Evolutionary conservation across 2,113 vertebrate species (phyloP).

Genomic region (Aegithalos caudatus): DNA sequence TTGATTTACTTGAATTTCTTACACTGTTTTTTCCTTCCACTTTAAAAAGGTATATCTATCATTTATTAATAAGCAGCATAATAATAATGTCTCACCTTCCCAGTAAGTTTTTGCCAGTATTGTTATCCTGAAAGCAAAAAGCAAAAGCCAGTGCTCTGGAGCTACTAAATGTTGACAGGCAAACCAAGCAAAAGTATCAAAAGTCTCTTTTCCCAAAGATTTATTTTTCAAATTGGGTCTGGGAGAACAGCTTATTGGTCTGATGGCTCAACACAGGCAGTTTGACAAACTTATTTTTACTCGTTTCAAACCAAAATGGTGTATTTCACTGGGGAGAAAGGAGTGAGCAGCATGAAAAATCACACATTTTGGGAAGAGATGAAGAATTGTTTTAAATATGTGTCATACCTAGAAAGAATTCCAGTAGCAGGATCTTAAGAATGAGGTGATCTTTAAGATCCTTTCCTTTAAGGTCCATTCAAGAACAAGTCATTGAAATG

Average conservation of each 20-base stretch:
- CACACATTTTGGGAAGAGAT: neutral
- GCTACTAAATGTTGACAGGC: neutral
- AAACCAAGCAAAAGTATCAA: neutral
- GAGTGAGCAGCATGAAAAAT: neutral
- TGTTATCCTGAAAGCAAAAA: neutral
- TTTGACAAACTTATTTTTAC: neutral
- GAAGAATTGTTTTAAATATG: neutral
- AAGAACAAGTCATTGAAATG: neutral
- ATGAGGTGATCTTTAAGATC: neutral
- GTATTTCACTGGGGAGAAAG: rapidly evolving
- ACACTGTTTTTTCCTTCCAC: neutral
- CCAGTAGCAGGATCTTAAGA: neutral
- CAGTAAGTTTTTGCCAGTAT: neutral
- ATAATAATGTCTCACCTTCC: neutral
- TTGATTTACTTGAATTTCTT: neutral
- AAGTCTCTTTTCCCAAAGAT: neutral
- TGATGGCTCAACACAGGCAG: neutral
- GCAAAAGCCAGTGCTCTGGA: neutral
- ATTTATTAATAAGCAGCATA: neutral
- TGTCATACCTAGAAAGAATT: neutral
- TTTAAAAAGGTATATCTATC: neutral
- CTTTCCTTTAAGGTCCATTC: neutral
- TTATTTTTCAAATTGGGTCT: neutral
- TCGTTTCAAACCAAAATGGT: rapidly evolving
- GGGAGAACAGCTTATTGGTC: neutral